Percentiles rank a stretch among this genome's conserved stretches.
Evolutionary conservation across 2,113 vertebrate genomes (phyloP).

Genomic region (Perccottus glenii): DNA sequence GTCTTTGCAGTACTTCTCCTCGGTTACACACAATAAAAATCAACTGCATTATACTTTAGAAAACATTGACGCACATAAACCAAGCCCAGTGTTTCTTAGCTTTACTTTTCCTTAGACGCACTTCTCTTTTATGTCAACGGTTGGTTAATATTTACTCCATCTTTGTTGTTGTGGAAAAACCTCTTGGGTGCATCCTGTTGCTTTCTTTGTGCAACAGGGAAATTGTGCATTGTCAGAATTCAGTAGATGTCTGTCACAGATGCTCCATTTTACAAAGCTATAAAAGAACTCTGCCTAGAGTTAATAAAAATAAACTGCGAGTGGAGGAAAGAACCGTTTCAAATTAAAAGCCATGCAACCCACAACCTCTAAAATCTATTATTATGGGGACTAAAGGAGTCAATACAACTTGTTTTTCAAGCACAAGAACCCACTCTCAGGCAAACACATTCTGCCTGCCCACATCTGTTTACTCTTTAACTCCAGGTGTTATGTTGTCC

Average conservation of each 20-base stretch:
- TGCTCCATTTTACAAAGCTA: not conserved
- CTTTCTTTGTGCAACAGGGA: not conserved
- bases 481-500: too few species aligned
- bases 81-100: too few species aligned
- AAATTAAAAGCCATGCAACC: not conserved
- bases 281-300: not conserved
- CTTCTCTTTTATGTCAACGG: not conserved
- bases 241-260: not conserved
- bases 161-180: not conserved
- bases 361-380: not conserved
- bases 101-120: not conserved
- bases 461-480: not conserved
- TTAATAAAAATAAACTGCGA: not conserved
- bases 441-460: not conserved
- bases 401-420: slow-evolving; percentile 17
- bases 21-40: not conserved
- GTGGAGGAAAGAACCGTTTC: not conserved
- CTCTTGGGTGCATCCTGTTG: not conserved
- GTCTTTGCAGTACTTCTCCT: not conserved
- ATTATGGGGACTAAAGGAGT: slow-evolving; percentile 1
- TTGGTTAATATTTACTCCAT: not conserved
- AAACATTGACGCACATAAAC: too few species aligned
- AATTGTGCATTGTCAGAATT: slow-evolving; percentile 11
- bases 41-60: not conserved
- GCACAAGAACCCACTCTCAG: not conserved